phyloP scores from a whole-genome alignment of 1,140 invertebrate genomes.

The Dendroctonus valens region DNA sequence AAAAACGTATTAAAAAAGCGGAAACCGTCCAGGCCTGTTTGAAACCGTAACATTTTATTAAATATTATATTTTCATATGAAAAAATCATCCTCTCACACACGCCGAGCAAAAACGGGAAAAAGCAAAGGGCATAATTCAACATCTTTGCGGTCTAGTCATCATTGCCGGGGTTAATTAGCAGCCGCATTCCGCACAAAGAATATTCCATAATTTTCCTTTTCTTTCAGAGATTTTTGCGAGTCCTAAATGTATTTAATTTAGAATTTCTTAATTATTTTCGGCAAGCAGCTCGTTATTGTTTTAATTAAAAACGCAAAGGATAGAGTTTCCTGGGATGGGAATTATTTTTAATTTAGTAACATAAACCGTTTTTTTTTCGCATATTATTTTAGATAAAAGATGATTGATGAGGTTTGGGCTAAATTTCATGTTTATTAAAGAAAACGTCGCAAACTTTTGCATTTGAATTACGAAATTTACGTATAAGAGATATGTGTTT shows the following conservation, averaged over 20 bases:
- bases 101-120: not conserved
- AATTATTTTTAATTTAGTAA: conserved; percentile 1
- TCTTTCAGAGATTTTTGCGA: not conserved
- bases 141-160: conserved; percentile 4
- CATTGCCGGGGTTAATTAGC: conserved; percentile 14
- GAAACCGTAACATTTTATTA: too few species aligned
- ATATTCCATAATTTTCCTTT: conserved; percentile 12
- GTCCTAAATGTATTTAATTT: conserved; percentile 11
- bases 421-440: too few species aligned
- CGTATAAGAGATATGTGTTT: too few species aligned
- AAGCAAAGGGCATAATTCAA: not conserved
- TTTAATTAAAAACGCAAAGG: conserved; percentile 7
- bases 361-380: too few species aligned
- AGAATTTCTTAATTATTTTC: conserved; percentile 17
- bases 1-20: too few species aligned
- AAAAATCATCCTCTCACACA: not conserved
- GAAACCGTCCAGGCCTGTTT: too few species aligned
- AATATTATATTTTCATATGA: too few species aligned
- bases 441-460: too few species aligned
- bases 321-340: not conserved
- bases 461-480: too few species aligned
- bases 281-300: conserved; percentile 1
- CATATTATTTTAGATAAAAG: too few species aligned
- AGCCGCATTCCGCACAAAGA: conserved; percentile 9
- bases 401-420: too few species aligned